Base-by-base conservation (phyloP, 2,888 invertebrate species). In the Thymelicus sylvestris region DNA sequence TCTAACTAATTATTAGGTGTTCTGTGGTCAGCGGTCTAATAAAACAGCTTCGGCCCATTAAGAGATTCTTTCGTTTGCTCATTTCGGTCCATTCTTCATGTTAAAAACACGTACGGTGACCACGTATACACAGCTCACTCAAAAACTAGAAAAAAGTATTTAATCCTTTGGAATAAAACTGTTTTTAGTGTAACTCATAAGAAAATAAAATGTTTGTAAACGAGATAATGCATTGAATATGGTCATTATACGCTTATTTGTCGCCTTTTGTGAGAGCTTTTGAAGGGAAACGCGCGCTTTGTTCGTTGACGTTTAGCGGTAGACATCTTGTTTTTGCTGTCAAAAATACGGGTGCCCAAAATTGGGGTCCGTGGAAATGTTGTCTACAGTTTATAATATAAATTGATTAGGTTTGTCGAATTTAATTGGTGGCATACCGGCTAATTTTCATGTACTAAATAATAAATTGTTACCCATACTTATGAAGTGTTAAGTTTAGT, bases 211-310 rank as follows among this genome's bases (percentile, higher is more conserved):
- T 57, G 70, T 73, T 79, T 77, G 80, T 80, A 73, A 75, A 74
- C 76, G 78, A 77, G 77, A 83, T 83, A 88, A 86, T 86, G 82
- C 85, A 81, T 83, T 89, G 86, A 91, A 91, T 90, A 80, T 76
- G 84, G 85, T 91, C 88, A 92, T 92, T 92, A 92, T 80, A 91
- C 87, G 91, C 84, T 90, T 92, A 90, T 92, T 92, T 92, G 90
- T 83, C 77, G 83, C 80, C 84, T 84, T 86, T 92, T 89, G 88
- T 89, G 68, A 74, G 74, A 47, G 67, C 80, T 81, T 85, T 89
- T 88, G 84, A 86, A 73, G 74, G 71, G 78, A 78, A 80, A 78
- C 76, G 79, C 81, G 81, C 80, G 80, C 86, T 82, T 89, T 90
- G 90, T 90, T 77, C 77, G 78, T 74, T 83, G 84, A 86, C 84